These are phyloP conservation scores for Mantis religiosa DNA, from an alignment of 2,888 invertebrate genomes.

Conservation along the genomic window DNA sequence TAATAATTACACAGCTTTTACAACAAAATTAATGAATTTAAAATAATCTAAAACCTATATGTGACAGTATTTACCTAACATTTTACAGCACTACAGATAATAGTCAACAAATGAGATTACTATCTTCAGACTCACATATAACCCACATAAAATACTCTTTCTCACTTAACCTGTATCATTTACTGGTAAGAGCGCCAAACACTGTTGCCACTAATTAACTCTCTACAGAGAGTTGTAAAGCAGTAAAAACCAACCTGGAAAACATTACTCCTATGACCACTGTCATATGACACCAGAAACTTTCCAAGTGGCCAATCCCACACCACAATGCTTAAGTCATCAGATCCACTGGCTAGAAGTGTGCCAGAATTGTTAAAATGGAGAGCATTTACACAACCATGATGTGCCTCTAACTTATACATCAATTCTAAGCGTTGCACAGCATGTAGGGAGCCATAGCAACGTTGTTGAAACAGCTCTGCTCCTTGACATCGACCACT, in stretches of 20 bases:
- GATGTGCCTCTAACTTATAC: constrained; percentile 71
- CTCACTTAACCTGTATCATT: too few relatives aligned
- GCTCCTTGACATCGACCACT: constrained; percentile 47
- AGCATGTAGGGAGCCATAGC: constrained; percentile 76
- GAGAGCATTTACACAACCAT: constrained; percentile 88
- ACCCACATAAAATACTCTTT: too few relatives aligned
- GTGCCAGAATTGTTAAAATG: constrained; percentile 80
- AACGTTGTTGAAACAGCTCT: constrained; percentile 61
- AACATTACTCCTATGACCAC: constrained; percentile 82
- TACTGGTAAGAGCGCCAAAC: too few relatives aligned
- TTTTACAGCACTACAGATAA: too few relatives aligned
- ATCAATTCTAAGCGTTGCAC: constrained; percentile 78
- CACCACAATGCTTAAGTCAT: constrained; percentile 78
- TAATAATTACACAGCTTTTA: too few relatives aligned
- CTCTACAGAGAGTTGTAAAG: too few relatives aligned
- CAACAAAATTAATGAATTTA: too few relatives aligned
- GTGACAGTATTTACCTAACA: too few relatives aligned
- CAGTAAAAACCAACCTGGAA: constrained; percentile 53
- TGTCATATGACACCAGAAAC: constrained; percentile 62
- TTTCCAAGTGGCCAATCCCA: constrained; percentile 87
- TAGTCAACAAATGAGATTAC: too few relatives aligned
- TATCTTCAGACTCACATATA: too few relatives aligned
- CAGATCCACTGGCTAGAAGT: constrained; percentile 82
- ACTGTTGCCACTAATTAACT: too few relatives aligned
- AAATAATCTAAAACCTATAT: too few relatives aligned